Percentiles rank a stretch among this genome's conserved stretches.
phyloP scores from a whole-genome alignment of 2,888 invertebrate genomes.

The Idaea aversata region DNA sequence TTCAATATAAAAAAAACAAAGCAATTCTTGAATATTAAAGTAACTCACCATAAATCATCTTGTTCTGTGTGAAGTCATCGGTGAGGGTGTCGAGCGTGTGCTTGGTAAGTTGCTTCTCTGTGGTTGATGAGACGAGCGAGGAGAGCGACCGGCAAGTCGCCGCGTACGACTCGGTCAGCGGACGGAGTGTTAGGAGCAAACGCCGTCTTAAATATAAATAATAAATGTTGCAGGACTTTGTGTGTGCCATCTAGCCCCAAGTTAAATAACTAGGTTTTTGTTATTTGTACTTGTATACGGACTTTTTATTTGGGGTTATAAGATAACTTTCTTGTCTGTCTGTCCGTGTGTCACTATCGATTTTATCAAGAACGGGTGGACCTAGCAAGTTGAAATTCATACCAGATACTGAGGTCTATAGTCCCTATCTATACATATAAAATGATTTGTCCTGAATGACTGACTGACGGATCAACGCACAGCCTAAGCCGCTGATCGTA shows the following conservation, averaged over 20 bases:
- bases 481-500: no score
- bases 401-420: no score
- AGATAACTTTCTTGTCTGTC: no score
- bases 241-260: neutral
- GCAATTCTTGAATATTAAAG: neutral
- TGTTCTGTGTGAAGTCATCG: slow-evolving; percentile 80
- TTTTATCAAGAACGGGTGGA: no score
- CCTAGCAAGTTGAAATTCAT: no score
- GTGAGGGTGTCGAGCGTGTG: slow-evolving; percentile 84
- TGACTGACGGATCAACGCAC: no score
- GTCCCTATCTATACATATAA: no score
- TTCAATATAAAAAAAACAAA: no score
- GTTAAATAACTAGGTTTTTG: neutral
- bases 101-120: slow-evolving; percentile 84
- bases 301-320: no score
- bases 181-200: slow-evolving; percentile 82
- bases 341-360: no score
- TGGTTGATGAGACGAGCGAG: slow-evolving; percentile 49
- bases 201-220: slow-evolving; percentile 59
- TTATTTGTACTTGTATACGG: no score
- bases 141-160: slow-evolving; percentile 71
- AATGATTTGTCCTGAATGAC: no score
- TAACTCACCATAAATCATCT: slow-evolving; percentile 72
- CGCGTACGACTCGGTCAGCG: slow-evolving; percentile 87
- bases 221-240: neutral